These are phyloP conservation scores for Sycophila sp. DNA, from an alignment of 1,140 invertebrate genomes.

Conservation along the genomic window DNA sequence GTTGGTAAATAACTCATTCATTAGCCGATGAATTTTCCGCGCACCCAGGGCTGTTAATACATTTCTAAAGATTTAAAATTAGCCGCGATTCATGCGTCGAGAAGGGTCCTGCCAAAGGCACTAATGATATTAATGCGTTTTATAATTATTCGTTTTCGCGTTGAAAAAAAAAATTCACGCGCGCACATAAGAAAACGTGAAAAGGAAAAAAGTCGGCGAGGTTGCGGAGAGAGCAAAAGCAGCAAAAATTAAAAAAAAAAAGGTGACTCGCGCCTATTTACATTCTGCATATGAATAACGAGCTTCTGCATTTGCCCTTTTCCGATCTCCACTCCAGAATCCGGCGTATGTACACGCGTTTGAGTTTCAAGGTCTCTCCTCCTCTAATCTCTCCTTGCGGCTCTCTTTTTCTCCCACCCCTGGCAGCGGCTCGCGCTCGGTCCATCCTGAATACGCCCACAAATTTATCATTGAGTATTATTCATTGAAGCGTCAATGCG, in stretches of 20 bases:
- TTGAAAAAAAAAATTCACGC: background rate
- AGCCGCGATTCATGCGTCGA: background rate
- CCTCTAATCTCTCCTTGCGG: conserved; percentile 20
- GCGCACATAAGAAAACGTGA: background rate
- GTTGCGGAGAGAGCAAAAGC: background rate
- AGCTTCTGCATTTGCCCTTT: conserved; percentile 12
- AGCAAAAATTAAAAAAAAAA: background rate
- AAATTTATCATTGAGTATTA: conserved; percentile 68
- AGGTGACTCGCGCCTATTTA: conserved; percentile 26
- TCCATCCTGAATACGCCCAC: conserved; percentile 59
- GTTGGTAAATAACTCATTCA: no score
- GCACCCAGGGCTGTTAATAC: no score
- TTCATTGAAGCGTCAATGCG: conserved; percentile 68
- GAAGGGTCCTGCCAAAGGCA: background rate
- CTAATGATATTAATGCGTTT: conserved; percentile 6
- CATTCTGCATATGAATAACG: conserved; percentile 27
- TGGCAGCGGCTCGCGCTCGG: no score
- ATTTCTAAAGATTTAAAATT: no score
- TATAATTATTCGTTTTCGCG: background rate
- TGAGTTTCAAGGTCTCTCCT: conserved; percentile 16
- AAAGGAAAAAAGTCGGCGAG: background rate
- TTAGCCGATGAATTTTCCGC: background rate
- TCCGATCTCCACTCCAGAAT: conserved; percentile 24
- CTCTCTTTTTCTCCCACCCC: background rate
- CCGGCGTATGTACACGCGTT: background rate